Evolutionary conservation across 1,140 invertebrate species (phyloP).

Genomic region (Leptopilina clavipes): DNA sequence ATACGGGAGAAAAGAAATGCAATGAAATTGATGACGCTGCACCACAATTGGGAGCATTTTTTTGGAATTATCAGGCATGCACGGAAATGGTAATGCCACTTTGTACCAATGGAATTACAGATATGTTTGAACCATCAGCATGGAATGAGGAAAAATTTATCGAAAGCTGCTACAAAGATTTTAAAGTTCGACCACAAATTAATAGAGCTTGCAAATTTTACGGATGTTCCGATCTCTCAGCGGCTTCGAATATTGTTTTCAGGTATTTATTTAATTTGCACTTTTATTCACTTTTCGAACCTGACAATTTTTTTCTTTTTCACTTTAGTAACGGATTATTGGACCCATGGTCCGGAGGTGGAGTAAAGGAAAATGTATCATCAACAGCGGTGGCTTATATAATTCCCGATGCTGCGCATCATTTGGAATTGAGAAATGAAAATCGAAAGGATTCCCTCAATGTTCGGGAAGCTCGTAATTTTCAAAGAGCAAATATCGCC

Average conservation of each 20-base stretch:
- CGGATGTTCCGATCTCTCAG: slow-evolving; percentile 83
- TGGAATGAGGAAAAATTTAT: slow-evolving; percentile 85
- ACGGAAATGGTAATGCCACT: slow-evolving; percentile 98
- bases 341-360: slow-evolving; percentile 95
- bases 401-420: slow-evolving; percentile 92
- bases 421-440: slow-evolving; percentile 87
- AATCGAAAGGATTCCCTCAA: slow-evolving; percentile 82
- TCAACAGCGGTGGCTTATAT: slow-evolving; percentile 82
- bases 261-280: slow-evolving; percentile 70
- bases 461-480: slow-evolving; percentile 80
- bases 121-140: slow-evolving; percentile 86
- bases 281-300: neutral
- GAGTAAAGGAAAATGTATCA: slow-evolving; percentile 83
- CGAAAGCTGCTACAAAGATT: slow-evolving; percentile 82
- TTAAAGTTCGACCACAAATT: slow-evolving; percentile 79
- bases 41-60: slow-evolving; percentile 78
- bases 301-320: too few relatives aligned
- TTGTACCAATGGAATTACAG: slow-evolving; percentile 84
- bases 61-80: slow-evolving; percentile 88
- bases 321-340: slow-evolving; percentile 86
- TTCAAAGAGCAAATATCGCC: slow-evolving; percentile 80
- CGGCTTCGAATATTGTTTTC: slow-evolving; percentile 90
- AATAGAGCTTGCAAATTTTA: slow-evolving; percentile 84
- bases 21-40: slow-evolving; percentile 76
- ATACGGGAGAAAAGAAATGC: slow-evolving; percentile 83